Percentiles rank a stretch among this genome's conserved stretches.
phyloP scores from a whole-genome alignment of 2,113 vertebrate species.

The Lepus europaeus region DNA sequence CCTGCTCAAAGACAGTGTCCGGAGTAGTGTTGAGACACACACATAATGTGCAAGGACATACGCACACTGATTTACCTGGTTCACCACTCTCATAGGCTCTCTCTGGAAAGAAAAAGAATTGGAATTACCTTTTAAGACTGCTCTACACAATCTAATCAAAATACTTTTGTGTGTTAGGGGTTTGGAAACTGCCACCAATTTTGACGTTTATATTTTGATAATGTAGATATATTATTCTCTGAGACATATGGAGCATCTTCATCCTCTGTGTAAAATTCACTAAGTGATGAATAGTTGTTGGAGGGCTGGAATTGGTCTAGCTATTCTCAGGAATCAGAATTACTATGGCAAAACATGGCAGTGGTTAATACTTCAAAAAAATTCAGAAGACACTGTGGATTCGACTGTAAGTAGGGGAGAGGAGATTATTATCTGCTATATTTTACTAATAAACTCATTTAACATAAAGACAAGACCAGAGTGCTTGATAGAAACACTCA shows the following conservation, averaged over 20 bases:
- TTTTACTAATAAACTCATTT: background rate
- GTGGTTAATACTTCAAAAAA: too few species aligned
- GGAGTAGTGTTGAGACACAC: background rate
- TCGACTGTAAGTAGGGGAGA: background rate
- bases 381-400: background rate
- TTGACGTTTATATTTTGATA: slow-evolving; percentile 1
- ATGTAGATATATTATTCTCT: background rate
- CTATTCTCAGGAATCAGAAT: background rate
- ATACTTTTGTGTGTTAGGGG: background rate
- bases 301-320: background rate
- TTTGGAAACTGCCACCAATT: background rate
- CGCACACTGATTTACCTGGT: slow-evolving; percentile 34
- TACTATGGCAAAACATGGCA: background rate
- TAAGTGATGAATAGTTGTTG: background rate
- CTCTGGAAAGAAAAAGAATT: slow-evolving; percentile 26
- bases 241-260: background rate
- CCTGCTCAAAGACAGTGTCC: background rate
- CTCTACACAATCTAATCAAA: background rate
- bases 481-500: background rate
- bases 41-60: background rate
- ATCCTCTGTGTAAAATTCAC: background rate
- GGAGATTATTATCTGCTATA: background rate
- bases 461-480: background rate
- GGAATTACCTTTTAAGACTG: background rate
- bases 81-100: background rate